Evolutionary conservation across 2,113 vertebrate species (phyloP), one percentile per base, ranked within the genome.

Genomic region (Rhynchopsitta pachyrhyncha): DNA sequence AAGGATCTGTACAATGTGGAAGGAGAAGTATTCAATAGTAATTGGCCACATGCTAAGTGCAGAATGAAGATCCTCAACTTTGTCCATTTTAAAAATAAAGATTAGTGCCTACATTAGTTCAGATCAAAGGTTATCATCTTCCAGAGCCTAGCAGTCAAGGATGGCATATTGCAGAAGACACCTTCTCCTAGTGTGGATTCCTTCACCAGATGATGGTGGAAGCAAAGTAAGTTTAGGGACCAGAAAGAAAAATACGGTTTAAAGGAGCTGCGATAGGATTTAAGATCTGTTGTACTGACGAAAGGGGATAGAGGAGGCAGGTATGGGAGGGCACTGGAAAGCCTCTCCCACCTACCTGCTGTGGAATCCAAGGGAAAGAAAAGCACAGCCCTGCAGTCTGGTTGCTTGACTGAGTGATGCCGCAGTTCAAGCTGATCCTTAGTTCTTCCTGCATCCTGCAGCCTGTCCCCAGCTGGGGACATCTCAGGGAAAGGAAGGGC

Each of bases 1-100:
- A 77, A 90, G 59, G 57, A 62, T 79, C n/a, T 92, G 79, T 94
- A 90, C 76, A 95, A 17, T 14, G 29, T 37, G 59, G 73, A 96
- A 82, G 59, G 62, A 78, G 85, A 92, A 60, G 92, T 67, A 63
- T 85, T 95, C 87, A 86, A 92, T 46, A 90, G 88, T 89, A 92
- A 92, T 71, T 53, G 47, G 88, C 90, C 86, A 89, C 91, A 88
- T 88, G 88, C 92, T 91, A 93, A 97, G 77, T 80, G 80, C 70
- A 95, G 62, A 95, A 95, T 37, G 82, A 96, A 93, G 92, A 92
- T 82, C 69, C 92, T 95, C 95, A 97, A 94, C 79, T 57, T 93
- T 52, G 25, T 89, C 66, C 74, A 63, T 89, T 94, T 57, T 9
- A 73, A 80, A 89, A 85, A 67, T 57, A 69, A 52, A 47, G 31